Base-by-base conservation (phyloP, 2,797 vertebrate species). In the Antrozous pallidus region DNA sequence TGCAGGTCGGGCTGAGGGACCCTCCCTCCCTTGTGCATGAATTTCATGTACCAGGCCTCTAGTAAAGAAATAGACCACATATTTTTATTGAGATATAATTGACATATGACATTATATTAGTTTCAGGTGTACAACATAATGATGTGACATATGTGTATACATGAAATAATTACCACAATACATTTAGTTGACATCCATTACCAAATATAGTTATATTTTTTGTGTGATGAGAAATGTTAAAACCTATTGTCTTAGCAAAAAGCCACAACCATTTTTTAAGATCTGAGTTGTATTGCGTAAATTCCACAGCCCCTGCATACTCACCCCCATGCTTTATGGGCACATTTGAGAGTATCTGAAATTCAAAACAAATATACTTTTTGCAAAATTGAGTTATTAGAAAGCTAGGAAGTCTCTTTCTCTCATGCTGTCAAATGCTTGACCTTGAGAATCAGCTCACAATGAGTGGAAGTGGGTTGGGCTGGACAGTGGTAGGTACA, bases 401-500 rank as follows among this genome's bases (percentile, higher is more conserved):
- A 58, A 79, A 33, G 18, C 36, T 8, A 18, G 16, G 65, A 36
- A 33, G 12, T 40, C 36, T n/a, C n/a, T n/a, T n/a, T 13, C 28
- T 63, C 28, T 49, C 10, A 2, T 5, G 47, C 9, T 58, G 47
- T 26, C 28, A 24, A 28, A 9, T 4, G 26, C 1, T 40, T 12
- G 77, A 22, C 40, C 2, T 8, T 14, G 12, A 40, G 47, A 18
- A 7, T n/a, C 8, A 6, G 24, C 45, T 54, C 13, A 17, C 33
- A 12, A 12, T 6, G 20, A 6, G 54, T 9, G 9, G 54, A 73
- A 13, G 18, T 22, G 18, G 18, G 45, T 10, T 1, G 20, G 4
- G 17, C 6, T 11, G 16, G n/a, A 31, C 26, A 2, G 0, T 28
- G 28, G 2, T 9, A 6, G 18, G 26, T 16, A 10, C 11, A 36